Conservation (phyloP, 2,113 vertebrate species). For the Nanorana parkeri region DNA sequence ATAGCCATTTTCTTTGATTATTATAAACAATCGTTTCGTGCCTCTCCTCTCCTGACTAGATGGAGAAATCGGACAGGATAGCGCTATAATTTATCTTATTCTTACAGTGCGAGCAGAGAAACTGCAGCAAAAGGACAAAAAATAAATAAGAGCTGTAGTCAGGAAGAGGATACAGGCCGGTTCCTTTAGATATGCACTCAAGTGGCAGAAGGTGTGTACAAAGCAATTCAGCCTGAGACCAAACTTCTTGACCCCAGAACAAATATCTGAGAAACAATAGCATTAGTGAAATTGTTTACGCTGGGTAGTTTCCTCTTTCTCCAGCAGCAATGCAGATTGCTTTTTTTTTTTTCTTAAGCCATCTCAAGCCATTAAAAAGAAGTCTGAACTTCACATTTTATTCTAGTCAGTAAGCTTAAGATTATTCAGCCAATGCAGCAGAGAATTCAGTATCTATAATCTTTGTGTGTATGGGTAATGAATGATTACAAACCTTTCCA, state of each 20-base stretch:
- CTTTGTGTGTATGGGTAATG: too few species aligned
- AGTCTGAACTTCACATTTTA: constrained; percentile 10
- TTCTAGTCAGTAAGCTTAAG: background rate
- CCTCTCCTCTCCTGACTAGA: constrained; percentile 2
- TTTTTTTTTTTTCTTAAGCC: constrained; percentile 59
- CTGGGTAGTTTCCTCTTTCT: constrained; percentile 74
- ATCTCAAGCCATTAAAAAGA: background rate
- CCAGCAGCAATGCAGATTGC: background rate
- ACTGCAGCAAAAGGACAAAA: constrained; percentile 57
- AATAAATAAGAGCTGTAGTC: constrained; percentile 68
- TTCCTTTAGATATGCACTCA: constrained; percentile 84
- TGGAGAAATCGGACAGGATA: background rate
- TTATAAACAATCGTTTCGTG: background rate
- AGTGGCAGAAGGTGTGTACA: constrained; percentile 70
- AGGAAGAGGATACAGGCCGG: constrained; percentile 86
- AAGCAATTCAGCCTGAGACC: constrained; percentile 73
- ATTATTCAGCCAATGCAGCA: too few species aligned
- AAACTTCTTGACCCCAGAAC: constrained; percentile 74
- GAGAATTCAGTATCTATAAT: too few species aligned
- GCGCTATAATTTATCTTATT: constrained; percentile 64
- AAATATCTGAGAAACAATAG: constrained; percentile 75
- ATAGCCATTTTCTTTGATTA: background rate
- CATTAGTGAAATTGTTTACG: constrained; percentile 81
- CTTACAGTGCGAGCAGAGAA: constrained; percentile 58
- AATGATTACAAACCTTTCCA: too few species aligned